Evolutionary conservation across 2,113 vertebrate genomes (phyloP).

Genomic region (Rhinopomastus cyanomelas): DNA sequence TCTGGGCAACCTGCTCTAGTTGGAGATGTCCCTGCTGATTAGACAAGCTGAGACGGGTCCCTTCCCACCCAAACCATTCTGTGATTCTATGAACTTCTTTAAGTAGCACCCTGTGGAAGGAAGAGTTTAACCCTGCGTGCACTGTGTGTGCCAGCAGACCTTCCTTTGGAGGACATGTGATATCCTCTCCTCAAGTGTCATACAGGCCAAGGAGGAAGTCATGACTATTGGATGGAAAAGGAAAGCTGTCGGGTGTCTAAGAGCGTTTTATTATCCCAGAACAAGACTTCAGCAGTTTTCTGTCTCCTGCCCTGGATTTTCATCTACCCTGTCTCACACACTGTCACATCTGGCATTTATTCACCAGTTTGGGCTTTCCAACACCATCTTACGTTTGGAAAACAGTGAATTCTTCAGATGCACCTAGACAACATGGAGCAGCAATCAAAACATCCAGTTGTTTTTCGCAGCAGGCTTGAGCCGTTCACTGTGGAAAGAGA

Average conservation of each 20-base stretch:
- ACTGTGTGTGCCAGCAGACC: background rate
- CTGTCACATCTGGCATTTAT: rapidly evolving
- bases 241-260: background rate
- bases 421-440: background rate
- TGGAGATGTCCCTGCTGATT: too few species aligned
- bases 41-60: too few species aligned
- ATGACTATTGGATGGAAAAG: background rate
- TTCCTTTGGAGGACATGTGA: background rate
- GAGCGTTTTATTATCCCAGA: background rate
- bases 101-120: background rate
- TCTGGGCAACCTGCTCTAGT: too few species aligned
- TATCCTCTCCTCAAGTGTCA: background rate
- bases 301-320: background rate
- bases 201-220: background rate
- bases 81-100: background rate
- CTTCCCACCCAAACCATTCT: too few species aligned
- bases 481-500: slow-evolving; percentile 54
- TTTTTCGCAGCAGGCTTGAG: slow-evolving; percentile 58
- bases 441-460: background rate
- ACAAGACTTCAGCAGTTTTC: background rate
- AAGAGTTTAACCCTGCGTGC: background rate
- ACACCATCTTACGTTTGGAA: background rate
- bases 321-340: rapidly evolving
- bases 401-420: background rate
- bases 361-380: background rate